Evolutionary conservation across 2,888 invertebrate species (phyloP).

Genomic region (Harpagoxenus sublaevis): DNA sequence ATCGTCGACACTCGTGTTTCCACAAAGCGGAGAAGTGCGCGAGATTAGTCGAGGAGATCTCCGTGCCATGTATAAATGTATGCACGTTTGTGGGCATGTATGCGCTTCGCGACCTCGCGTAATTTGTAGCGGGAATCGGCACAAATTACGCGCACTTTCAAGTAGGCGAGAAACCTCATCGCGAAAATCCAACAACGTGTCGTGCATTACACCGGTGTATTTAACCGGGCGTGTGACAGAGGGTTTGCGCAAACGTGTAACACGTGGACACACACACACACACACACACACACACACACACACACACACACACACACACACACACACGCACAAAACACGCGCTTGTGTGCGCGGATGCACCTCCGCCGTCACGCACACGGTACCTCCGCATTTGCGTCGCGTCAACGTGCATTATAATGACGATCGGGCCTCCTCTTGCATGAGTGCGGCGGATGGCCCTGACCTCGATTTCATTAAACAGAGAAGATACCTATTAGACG

Average conservation of each 20-base stretch:
- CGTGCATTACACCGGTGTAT: conserved; percentile 39
- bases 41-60: background rate
- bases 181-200: conserved; percentile 57
- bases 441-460: conserved; percentile 32
- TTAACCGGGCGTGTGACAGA: conserved; percentile 59
- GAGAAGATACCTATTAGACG: conserved; percentile 41
- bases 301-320: too few species aligned
- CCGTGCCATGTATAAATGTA: background rate
- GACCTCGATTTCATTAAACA: conserved; percentile 55
- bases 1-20: background rate
- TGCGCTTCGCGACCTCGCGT: background rate
- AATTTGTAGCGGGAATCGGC: background rate
- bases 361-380: background rate
- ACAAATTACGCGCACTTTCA: conserved; percentile 38
- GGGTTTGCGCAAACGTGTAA: conserved; percentile 32
- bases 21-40: background rate
- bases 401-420: background rate
- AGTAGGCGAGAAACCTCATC: conserved; percentile 25
- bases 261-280: background rate
- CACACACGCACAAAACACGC: background rate
- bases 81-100: background rate
- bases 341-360: background rate
- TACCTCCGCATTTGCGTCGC: background rate
- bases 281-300: background rate
- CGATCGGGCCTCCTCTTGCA: background rate